Percentiles rank a stretch among this genome's conserved stretches.
These are phyloP conservation scores for Philantomba maxwellii DNA, from an alignment of 2,113 vertebrate genomes.

Conservation along the genomic window DNA sequence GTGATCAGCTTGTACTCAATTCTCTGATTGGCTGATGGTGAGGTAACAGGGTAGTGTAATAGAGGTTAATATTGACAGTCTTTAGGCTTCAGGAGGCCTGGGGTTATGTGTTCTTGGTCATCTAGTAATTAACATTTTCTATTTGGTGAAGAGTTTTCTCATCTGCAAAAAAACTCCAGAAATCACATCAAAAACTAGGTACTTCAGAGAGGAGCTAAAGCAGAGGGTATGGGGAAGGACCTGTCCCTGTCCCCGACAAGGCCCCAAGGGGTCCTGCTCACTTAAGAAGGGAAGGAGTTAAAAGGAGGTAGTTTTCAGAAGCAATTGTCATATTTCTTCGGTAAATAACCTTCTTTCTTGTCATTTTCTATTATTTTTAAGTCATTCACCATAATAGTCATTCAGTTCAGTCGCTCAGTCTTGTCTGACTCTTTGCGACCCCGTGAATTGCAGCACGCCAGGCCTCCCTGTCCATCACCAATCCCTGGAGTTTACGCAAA, in stretches of 20 bases:
- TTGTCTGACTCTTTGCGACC: fast-evolving
- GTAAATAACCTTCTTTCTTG: background rate
- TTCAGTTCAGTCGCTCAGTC: background rate
- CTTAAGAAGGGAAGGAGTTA: background rate
- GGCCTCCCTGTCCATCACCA: too few relatives aligned
- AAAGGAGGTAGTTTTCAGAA: background rate
- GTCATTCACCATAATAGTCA: background rate
- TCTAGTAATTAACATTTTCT: background rate
- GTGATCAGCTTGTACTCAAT: background rate
- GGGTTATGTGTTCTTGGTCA: background rate
- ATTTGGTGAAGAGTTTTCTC: background rate
- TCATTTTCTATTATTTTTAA: background rate
- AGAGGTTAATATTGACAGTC: background rate
- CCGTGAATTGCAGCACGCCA: too few relatives aligned
- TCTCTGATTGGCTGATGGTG: background rate
- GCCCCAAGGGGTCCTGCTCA: background rate
- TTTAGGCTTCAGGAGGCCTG: background rate
- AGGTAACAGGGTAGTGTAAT: background rate
- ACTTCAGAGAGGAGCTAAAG: background rate
- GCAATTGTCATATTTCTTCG: background rate
- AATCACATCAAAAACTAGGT: background rate
- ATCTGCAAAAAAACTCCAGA: background rate
- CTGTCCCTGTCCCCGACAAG: background rate
- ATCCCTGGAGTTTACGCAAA: too few relatives aligned
- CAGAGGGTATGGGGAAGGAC: background rate